Evolutionary conservation across 2,113 vertebrate species (phyloP), one percentile per base, ranked within the genome.

Genomic region (Verasper variegatus): DNA sequence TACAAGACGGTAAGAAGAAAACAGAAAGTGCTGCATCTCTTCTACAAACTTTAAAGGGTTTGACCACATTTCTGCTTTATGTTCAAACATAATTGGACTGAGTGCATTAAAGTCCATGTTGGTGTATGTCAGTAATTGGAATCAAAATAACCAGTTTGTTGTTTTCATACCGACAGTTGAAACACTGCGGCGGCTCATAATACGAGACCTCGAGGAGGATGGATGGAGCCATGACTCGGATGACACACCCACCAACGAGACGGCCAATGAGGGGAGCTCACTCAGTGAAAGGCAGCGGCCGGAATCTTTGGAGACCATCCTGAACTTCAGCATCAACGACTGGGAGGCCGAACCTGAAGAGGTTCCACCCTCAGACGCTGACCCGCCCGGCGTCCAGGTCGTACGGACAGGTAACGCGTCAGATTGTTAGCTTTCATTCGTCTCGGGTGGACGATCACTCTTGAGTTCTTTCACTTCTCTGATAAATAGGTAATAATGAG

Each of bases 181-280:
- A 77, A 93, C 88, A 0, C 83, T 95, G 5, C 81, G 92, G 64
- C 88, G 87, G 56, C 90, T 95, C 62, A 92, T 95, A 61, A 66
- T 94, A 21, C 76, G 64, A 27, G 92, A 92, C 49, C 26, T 94
- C 1, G 89, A 92, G 0, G 92, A 92, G 17, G 94, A 94, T 31
- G 69, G 76, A 1, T 91, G 92, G 93, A 93, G 93, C 84, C 92
- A 92, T 54, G 78, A 89, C 20, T 94, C 93, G 0, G 93, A 86
- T 3, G 86, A 93, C 85, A 94, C 93, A 1, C 90, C 94, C 73
- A 94, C 93, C 71, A 94, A 95, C 24, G 92, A 94, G 78, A 85
- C 81, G 0, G 63, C 91, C 76, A 88, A 89, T 8, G 89, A 89
- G 15, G 82, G 61, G 51, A 83, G 65, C 74, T 81, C 83, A 2